Conservation (phyloP, 1,140 invertebrate species). For the Olivierus martensii region DNA sequence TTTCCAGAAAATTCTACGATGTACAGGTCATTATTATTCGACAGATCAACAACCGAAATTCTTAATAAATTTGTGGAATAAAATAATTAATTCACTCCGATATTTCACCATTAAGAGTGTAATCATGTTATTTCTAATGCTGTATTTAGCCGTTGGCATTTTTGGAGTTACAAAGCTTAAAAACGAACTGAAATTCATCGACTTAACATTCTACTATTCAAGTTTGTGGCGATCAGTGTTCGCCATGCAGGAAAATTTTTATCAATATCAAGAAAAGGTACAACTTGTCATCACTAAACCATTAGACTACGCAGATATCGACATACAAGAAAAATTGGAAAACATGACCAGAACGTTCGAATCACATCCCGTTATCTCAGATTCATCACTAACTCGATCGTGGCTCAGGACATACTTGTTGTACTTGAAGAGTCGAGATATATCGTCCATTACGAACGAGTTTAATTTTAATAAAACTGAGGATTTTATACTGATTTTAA, state of each 20-base stretch:
- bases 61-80: too few relatives aligned
- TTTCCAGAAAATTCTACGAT: too few relatives aligned
- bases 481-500: slow-evolving; percentile 57
- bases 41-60: too few relatives aligned
- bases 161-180: slow-evolving; percentile 76
- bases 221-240: slow-evolving; percentile 72
- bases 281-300: slow-evolving; percentile 70
- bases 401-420: slow-evolving; percentile 73
- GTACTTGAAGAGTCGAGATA: slow-evolving; percentile 56
- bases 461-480: slow-evolving; percentile 53
- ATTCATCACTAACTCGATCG: slow-evolving; percentile 67
- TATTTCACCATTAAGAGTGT: slow-evolving; percentile 42
- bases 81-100: too few relatives aligned
- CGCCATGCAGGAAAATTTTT: slow-evolving; percentile 52
- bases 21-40: too few relatives aligned
- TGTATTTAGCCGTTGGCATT: slow-evolving; percentile 66
- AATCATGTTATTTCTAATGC: slow-evolving; percentile 59
- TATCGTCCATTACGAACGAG: slow-evolving; percentile 43
- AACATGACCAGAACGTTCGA: slow-evolving; percentile 61
- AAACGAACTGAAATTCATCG: slow-evolving; percentile 72
- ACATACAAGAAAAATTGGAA: slow-evolving; percentile 60
- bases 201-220: slow-evolving; percentile 69
- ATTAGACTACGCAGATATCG: slow-evolving; percentile 67
- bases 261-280: slow-evolving; percentile 68
- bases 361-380: slow-evolving; percentile 55